These are phyloP conservation scores for Eunapius fragilis DNA, from an alignment of 37 sponge, comb jelly and placozoan genomes.

Conservation along the genomic window DNA sequence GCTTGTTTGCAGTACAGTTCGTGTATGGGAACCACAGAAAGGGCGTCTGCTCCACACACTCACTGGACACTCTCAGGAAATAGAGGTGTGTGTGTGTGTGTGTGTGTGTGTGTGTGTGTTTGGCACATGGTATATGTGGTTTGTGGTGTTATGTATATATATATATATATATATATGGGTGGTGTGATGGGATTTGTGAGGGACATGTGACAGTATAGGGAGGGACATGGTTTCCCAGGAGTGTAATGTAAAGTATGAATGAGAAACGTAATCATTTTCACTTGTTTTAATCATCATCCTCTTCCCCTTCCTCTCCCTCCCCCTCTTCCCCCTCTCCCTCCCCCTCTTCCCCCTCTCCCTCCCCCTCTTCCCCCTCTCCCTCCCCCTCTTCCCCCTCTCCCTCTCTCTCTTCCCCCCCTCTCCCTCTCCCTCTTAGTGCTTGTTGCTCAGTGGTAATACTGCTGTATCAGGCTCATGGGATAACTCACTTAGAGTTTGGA, in stretches of 20 bases:
- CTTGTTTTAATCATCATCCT: no score
- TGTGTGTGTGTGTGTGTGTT: slow-evolving; percentile 10
- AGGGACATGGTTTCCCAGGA: no score
- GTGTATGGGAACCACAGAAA: slow-evolving; percentile 53
- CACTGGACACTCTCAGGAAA: slow-evolving; percentile 62
- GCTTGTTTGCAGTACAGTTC: slow-evolving; percentile 53
- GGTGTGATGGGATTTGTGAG: neutral
- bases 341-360: neutral
- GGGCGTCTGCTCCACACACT: slow-evolving; percentile 47
- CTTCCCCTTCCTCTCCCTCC: no score
- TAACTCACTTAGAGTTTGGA: slow-evolving; percentile 75
- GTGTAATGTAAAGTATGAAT: no score
- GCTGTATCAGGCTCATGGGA: slow-evolving; percentile 85
- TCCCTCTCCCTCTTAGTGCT: neutral
- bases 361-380: neutral
- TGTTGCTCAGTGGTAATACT: slow-evolving; percentile 6
- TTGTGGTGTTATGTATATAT: neutral
- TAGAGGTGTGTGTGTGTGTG: slow-evolving; percentile 34
- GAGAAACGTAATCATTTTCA: no score
- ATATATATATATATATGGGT: neutral
- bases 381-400: neutral
- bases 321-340: no score
- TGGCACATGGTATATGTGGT: slow-evolving; percentile 11
- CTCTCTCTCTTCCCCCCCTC: neutral
- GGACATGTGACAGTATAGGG: neutral